A percentile compares a stretch with the other conserved stretches of the same genome.
Conservation (phyloP, 2,888 invertebrate genomes). For the Hydraecia micacea region DNA sequence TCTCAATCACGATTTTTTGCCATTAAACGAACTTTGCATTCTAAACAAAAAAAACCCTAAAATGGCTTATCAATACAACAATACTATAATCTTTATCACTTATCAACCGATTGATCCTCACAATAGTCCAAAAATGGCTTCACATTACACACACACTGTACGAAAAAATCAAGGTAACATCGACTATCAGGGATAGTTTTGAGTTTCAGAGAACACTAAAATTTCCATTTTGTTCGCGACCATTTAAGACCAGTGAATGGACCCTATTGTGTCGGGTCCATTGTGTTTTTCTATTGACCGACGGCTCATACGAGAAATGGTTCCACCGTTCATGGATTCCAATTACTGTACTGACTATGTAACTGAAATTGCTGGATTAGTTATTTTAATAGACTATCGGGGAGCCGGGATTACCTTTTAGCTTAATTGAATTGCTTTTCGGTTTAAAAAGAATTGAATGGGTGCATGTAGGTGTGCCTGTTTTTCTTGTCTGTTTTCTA, state of each 20-base stretch:
- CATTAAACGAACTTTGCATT: background rate
- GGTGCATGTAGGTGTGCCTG: background rate
- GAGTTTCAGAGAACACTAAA: constrained; percentile 81
- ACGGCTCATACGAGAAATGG: constrained; percentile 81
- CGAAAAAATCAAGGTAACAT: constrained; percentile 74
- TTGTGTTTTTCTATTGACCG: constrained; percentile 88
- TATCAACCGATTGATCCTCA: constrained; percentile 5
- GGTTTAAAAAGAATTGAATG: constrained; percentile 43
- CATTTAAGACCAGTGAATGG: constrained; percentile 86
- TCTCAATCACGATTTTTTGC: background rate
- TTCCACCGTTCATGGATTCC: constrained; percentile 79
- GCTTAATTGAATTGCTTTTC: constrained; percentile 63
- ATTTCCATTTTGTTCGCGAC: constrained; percentile 85
- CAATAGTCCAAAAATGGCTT: constrained; percentile 31
- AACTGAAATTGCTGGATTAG: constrained; percentile 77
- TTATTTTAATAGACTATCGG: constrained; percentile 72
- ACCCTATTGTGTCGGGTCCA: constrained; percentile 81
- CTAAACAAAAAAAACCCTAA: background rate
- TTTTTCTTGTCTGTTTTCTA: background rate
- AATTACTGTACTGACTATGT: constrained; percentile 83
- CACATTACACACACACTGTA: constrained; percentile 55
- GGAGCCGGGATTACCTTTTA: constrained; percentile 44
- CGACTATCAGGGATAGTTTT: constrained; percentile 78
- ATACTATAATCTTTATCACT: background rate
- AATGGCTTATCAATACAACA: background rate